Conservation (phyloP, 1,140 invertebrate genomes). For the Leptinotarsa lineolata region DNA sequence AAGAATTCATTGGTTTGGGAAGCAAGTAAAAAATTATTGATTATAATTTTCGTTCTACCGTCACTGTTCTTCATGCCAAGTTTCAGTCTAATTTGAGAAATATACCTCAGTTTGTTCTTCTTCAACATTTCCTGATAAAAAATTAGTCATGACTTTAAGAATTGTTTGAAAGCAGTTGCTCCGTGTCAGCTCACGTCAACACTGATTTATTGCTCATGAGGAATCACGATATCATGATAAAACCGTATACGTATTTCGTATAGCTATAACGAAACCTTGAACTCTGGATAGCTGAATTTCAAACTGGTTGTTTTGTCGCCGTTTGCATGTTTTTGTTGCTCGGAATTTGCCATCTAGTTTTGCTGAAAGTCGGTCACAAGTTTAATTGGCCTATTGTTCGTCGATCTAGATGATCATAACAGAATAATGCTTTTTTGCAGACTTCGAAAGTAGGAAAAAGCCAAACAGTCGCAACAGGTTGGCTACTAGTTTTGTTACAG, state of each 20-base stretch:
- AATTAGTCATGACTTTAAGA: neutral
- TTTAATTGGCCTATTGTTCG: neutral
- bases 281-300: neutral
- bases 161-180: neutral
- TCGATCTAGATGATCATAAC: neutral
- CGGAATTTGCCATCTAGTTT: neutral
- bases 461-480: no score
- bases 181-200: neutral
- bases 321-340: neutral
- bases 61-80: no score
- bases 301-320: neutral
- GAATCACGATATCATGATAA: neutral
- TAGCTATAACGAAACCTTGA: neutral
- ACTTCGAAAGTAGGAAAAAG: no score
- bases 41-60: no score
- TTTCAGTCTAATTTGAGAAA: no score
- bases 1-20: no score
- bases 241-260: neutral
- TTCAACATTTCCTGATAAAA: neutral
- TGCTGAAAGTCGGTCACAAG: neutral
- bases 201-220: neutral
- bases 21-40: no score
- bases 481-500: no score
- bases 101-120: no score
- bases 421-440: no score